These are phyloP conservation scores for Formica exsecta DNA, from an alignment of 1,140 invertebrate genomes.

Conservation along the genomic window DNA sequence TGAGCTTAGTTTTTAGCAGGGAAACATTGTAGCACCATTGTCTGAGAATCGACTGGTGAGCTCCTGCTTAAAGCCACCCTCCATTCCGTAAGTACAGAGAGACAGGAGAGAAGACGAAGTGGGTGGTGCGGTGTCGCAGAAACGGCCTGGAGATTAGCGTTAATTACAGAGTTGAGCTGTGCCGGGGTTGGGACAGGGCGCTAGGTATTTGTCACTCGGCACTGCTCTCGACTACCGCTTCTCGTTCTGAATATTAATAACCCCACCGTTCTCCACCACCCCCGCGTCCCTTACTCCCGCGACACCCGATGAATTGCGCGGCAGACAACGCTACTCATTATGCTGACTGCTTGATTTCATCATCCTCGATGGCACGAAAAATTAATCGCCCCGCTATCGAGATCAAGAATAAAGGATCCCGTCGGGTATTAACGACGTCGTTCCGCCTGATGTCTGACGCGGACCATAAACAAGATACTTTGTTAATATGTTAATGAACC, in stretches of 20 bases:
- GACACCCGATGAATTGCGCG: conserved; percentile 82
- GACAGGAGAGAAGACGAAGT: conserved; percentile 76
- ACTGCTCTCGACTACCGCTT: conserved; percentile 78
- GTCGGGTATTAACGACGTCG: conserved; percentile 25
- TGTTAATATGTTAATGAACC: conserved; percentile 13
- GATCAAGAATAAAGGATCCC: conserved; percentile 52
- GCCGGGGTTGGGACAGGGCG: conserved; percentile 76
- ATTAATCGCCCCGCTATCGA: conserved; percentile 75
- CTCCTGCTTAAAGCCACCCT: conserved; percentile 71
- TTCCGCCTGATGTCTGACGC: conserved; percentile 16
- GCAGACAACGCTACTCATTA: conserved; percentile 83
- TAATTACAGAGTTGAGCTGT: conserved; percentile 85
- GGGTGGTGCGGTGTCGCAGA: conserved; percentile 77
- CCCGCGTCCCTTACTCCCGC: conserved; percentile 51
- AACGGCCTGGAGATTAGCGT: conserved; percentile 85
- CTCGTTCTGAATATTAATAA: conserved; percentile 85
- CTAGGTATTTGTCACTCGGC: conserved; percentile 85
- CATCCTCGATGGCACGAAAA: conserved; percentile 74
- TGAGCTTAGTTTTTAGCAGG: conserved; percentile 8
- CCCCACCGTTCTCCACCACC: conserved; percentile 70
- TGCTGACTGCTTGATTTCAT: conserved; percentile 83
- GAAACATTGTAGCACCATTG: conserved; percentile 59
- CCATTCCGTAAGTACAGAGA: conserved; percentile 73
- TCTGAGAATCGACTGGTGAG: conserved; percentile 69
- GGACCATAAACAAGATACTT: conserved; percentile 18